Base-by-base conservation (phyloP, 1,140 invertebrate species). In the Gonatopus flavifemur region DNA sequence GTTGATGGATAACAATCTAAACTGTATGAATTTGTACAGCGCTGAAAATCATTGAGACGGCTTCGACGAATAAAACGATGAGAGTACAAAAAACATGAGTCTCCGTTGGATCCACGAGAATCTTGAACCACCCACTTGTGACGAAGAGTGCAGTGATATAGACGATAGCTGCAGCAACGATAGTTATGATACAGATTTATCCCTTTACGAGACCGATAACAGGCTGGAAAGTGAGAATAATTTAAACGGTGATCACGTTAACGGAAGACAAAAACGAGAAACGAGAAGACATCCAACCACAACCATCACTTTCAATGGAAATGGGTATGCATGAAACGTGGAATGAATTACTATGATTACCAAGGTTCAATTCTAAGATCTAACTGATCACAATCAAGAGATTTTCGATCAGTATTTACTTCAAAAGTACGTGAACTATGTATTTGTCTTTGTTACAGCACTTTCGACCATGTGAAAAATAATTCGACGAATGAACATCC, bases 81-180 rank as follows among this genome's bases (percentile, higher is more conserved):
- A 44, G 7, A 16, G 19, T 13, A 33, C 8, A 47, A n/a, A 9
- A 36, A 66, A 61, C 45, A 76, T 76, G 72, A 75, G 74, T 35
- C 57, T 76, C 31, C 67, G 66, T 12, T 76, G 74, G 74, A 76
- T 76, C 35, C 67, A 76, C 49, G 71, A 74, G 30, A 75, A 68
- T 13, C 60, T 66, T 16, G 66, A 66, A 19, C 62, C 71, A 2
- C 72, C 72, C 5, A 74, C 69, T n/a, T 69, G 65, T 36, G 68
- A 73, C 21, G 74, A 76, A 33, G 72, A 76, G 21, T 67, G 64
- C 43, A 76, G 74, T 49, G 72, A 76, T 41, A 75, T 76, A 33
- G 74, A 76, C 32, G 69, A 75, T 40, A 75, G 70, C 45, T 70
- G 69, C 47, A 72, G 71, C 39, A 69, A 74, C 12, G 70, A 72